Percentiles rank a stretch among this genome's conserved stretches.
phyloP scores from a whole-genome alignment of 2,888 invertebrate genomes.

The Chydorus sphaericus region DNA sequence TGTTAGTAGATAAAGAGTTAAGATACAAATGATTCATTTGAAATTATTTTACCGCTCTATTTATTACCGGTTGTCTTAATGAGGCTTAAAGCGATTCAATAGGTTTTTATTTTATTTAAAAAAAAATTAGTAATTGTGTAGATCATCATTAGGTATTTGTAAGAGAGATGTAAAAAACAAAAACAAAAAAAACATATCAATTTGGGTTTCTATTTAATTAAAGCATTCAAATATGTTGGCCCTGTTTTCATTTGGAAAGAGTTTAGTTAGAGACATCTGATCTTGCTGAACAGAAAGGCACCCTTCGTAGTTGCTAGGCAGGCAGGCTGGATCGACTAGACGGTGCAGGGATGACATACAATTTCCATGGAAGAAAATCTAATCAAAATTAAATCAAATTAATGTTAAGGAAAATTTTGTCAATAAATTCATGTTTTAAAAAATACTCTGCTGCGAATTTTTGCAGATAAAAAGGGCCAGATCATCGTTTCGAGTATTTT shows the following conservation, averaged over 20 bases:
- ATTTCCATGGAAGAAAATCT: constrained; percentile 53
- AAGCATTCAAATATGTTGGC: neutral
- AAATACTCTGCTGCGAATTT: neutral
- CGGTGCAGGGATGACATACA: constrained; percentile 56
- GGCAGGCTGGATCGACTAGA: constrained; percentile 49
- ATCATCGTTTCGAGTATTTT: neutral
- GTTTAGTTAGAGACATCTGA: neutral
- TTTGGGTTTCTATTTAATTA: neutral
- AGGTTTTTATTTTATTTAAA: no score
- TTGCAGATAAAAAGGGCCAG: neutral
- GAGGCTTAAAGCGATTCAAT: no score
- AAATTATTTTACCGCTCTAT: no score
- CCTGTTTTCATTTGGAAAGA: neutral
- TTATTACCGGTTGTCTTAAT: no score
- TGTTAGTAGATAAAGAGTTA: no score
- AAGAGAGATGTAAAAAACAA: no score
- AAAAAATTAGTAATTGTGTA: no score
- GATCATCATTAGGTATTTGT: no score
- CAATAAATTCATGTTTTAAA: no score
- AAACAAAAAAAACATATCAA: no score
- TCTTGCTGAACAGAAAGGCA: constrained; percentile 33
- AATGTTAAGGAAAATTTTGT: neutral
- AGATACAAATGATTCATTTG: no score
- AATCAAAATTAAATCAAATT: constrained; percentile 14
- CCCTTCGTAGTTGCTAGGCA: constrained; percentile 57